Evolutionary conservation across 2,113 vertebrate genomes (phyloP), one percentile per base, ranked within the genome.

Genomic region (Canis aureus): DNA sequence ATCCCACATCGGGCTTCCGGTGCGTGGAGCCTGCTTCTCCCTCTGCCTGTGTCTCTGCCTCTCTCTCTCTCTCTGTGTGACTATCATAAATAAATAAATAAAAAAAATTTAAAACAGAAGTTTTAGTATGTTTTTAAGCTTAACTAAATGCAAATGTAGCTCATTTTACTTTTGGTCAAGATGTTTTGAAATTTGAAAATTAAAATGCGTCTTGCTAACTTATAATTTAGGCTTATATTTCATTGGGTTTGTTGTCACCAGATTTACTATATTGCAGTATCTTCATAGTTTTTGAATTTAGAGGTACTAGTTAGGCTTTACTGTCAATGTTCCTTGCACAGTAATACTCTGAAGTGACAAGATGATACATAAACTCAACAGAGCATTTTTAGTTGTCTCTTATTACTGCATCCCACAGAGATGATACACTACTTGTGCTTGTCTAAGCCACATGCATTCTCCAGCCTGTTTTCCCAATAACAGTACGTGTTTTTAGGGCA

Each of bases 161-260:
- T 94, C 74, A 32, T 60, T 89, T 95, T 86, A 73, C 27, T 93
- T 3, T 67, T 82, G n/a, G 51, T 93, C n/a, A 93, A 23, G 81
- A 78, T 2, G 76, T 91, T 83, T 93, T 93, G 67, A 95, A 74
- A 35, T 69, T 86, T 43, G 66, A 82, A 38, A 92, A 81, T 89
- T 78, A 76, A 89, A 90, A 43, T 76, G 10, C 13, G 0, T 67
- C n/a, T 95, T 82, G 29, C 13, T 86, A 57, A 82, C 53, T 82
- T 69, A 8, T 86, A 57, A 82, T 43, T 82, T 69, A 8, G 43
- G n/a, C 16, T 89, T 83, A 8, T 64, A 43, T 89, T 87, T 96
- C 35, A 73, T 7, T 97, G 89, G 38, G 27, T n/a, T 59, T 35
- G 3, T 49, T 94, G 51, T 86, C 66, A 69, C 35, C 38, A 59